Percentiles rank a stretch among this genome's conserved stretches.
phyloP scores from a whole-genome alignment of 2,888 invertebrate genomes.

The Metellina segmentata region DNA sequence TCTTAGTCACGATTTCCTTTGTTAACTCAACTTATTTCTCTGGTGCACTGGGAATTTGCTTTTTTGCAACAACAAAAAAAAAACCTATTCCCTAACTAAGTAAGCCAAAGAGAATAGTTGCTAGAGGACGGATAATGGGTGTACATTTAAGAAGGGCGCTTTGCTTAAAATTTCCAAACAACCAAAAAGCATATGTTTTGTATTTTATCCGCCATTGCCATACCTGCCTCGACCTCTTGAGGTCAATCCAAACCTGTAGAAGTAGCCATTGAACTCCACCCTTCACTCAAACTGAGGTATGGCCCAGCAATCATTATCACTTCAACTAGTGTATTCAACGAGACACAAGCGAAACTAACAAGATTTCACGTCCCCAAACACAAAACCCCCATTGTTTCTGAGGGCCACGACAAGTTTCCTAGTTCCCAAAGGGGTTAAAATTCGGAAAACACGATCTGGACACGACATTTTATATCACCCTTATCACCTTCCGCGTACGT shows the following conservation, averaged over 20 bases:
- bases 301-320: background rate
- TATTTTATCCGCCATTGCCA: no score
- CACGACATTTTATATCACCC: slow-evolving; percentile 67
- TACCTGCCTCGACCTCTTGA: background rate
- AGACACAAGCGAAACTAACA: background rate
- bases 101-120: no score
- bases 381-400: slow-evolving; percentile 36
- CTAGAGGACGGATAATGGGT: no score
- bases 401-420: background rate
- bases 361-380: background rate
- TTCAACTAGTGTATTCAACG: background rate
- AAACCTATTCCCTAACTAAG: no score
- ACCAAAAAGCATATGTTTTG: no score
- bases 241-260: background rate
- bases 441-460: slow-evolving; percentile 63
- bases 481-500: slow-evolving; percentile 72
- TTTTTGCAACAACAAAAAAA: no score
- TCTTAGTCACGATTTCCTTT: no score
- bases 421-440: slow-evolving; percentile 67
- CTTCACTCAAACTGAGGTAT: background rate
- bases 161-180: no score
- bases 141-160: no score
- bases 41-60: no score
- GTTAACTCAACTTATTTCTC: no score
- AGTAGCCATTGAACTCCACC: background rate